These are phyloP conservation scores for Rhinolophus ferrumequinum DNA, from an alignment of 2,113 vertebrate genomes.

Conservation along the genomic window DNA sequence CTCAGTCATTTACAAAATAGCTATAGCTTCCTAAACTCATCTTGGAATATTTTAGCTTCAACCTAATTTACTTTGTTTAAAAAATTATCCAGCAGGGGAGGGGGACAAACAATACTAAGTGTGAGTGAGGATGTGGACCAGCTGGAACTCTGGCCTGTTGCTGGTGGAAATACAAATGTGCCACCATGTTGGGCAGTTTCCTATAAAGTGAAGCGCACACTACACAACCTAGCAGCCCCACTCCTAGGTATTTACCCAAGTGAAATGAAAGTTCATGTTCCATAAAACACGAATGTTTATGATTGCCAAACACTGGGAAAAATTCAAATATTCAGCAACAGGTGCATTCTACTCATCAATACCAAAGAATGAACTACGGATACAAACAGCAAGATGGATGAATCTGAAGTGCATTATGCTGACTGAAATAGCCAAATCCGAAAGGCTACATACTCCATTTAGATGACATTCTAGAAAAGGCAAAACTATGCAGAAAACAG, in stretches of 20 bases:
- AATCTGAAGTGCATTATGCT: background rate
- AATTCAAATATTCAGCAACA: background rate
- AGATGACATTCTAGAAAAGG: background rate
- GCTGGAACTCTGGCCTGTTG: background rate
- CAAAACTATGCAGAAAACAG: background rate
- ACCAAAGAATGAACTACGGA: background rate
- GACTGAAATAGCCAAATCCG: background rate
- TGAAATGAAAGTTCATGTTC: background rate
- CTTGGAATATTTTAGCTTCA: background rate
- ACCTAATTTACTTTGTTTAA: background rate
- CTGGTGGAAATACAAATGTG: background rate
- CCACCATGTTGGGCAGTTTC: fast-evolving
- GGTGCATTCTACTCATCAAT: background rate
- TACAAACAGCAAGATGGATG: background rate
- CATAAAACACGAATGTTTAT: background rate
- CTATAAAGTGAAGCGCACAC: background rate
- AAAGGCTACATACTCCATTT: background rate
- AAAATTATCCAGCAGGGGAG: background rate
- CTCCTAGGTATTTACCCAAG: background rate
- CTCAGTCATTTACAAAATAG: background rate
- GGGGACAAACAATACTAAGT: background rate
- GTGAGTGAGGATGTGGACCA: background rate
- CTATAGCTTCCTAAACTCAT: background rate
- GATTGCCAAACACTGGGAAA: background rate
- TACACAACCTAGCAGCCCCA: background rate